Evolutionary conservation across 2,113 vertebrate genomes (phyloP).

Genomic region (Callopanchax toddi): DNA sequence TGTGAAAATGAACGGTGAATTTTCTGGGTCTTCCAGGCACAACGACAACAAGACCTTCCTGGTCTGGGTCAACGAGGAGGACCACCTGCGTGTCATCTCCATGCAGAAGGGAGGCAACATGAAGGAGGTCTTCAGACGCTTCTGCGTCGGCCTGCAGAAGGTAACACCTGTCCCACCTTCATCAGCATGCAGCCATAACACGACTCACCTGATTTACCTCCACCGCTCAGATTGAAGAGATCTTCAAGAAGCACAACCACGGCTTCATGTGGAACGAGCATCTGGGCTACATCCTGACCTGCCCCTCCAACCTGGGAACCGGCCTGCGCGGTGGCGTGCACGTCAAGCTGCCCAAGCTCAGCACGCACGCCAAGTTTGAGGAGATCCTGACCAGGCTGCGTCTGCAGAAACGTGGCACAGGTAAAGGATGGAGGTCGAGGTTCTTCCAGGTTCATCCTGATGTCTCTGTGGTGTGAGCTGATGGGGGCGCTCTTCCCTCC

Average conservation of each 20-base stretch:
- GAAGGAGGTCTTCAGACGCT: slow-evolving; percentile 96
- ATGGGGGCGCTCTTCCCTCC: slow-evolving; percentile 1
- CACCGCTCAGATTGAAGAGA: slow-evolving; percentile 86
- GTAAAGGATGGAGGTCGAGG: slow-evolving; percentile 58
- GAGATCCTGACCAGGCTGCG: slow-evolving; percentile 91
- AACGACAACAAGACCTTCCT: slow-evolving; percentile 92
- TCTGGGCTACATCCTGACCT: slow-evolving; percentile 92
- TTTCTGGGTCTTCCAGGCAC: slow-evolving; percentile 82
- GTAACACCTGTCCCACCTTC: slow-evolving; percentile 51
- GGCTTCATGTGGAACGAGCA: slow-evolving; percentile 97
- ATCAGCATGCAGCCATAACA: too few species aligned
- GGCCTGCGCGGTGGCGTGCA: slow-evolving; percentile 93
- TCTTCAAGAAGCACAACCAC: slow-evolving; percentile 92
- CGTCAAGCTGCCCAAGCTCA: slow-evolving; percentile 89
- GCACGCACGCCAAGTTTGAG: slow-evolving; percentile 93
- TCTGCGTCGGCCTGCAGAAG: slow-evolving; percentile 92
- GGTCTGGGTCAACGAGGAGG: slow-evolving; percentile 97
- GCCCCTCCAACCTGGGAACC: slow-evolving; percentile 94
- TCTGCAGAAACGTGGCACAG: slow-evolving; percentile 97
- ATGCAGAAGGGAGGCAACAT: slow-evolving; percentile 96
- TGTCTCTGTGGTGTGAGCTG: too few species aligned
- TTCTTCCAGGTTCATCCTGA: too few species aligned
- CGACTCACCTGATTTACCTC: neutral
- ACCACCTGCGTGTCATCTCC: slow-evolving; percentile 94
- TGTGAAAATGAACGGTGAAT: too few species aligned